phyloP scores from a whole-genome alignment of 2,113 vertebrate genomes.

The Marmota flaviventris region DNA sequence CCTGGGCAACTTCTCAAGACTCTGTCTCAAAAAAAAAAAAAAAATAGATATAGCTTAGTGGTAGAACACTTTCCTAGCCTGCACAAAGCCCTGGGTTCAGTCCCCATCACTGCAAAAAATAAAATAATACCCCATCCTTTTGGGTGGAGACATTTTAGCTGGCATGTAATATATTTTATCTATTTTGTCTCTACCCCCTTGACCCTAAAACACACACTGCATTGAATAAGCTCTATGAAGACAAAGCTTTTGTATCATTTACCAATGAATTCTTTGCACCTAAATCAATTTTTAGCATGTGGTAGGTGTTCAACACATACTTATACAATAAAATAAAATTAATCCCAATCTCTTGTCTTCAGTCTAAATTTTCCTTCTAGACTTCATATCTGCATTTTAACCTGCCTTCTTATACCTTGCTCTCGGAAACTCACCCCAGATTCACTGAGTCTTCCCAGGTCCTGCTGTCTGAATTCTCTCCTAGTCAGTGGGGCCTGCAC shows the following conservation, averaged over 20 bases:
- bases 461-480: neutral
- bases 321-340: neutral
- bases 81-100: too few relatives aligned
- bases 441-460: neutral
- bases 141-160: neutral
- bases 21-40: too few relatives aligned
- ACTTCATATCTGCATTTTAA: neutral
- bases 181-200: neutral
- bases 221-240: neutral
- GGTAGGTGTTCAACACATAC: neutral
- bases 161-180: neutral
- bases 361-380: conserved; percentile 26
- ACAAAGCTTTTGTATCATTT: conserved; percentile 17
- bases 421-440: neutral
- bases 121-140: too few relatives aligned
- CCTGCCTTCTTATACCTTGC: neutral
- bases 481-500: neutral
- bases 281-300: neutral
- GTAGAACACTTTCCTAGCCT: too few relatives aligned
- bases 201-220: neutral
- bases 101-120: too few relatives aligned
- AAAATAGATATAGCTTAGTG: too few relatives aligned
- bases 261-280: conserved; percentile 3
- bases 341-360: conserved; percentile 12
- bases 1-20: too few relatives aligned